phyloP scores from a whole-genome alignment of 2,797 vertebrate genomes.

The Cephalopachus bancanus region DNA sequence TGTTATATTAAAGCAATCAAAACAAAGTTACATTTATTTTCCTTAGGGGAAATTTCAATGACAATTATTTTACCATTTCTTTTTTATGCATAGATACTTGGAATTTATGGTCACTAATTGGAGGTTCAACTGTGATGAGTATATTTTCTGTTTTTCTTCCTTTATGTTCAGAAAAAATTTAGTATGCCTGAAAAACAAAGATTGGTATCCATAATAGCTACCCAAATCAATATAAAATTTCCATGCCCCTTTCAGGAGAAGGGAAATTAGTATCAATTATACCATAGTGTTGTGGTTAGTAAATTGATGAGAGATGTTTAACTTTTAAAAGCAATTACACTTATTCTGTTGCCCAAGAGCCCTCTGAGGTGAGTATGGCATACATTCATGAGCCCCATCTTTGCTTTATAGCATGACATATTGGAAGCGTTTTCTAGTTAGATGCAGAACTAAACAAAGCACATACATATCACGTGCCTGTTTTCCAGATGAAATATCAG shows the following conservation, averaged over 20 bases:
- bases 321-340: not conserved
- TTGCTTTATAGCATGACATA: not conserved
- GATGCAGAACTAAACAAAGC: slow-evolving; percentile 9
- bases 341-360: not conserved
- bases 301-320: not conserved
- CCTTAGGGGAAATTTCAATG: not conserved
- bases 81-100: not conserved
- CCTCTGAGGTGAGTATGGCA: not conserved
- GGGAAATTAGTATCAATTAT: not conserved
- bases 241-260: not conserved
- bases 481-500: slow-evolving; percentile 19
- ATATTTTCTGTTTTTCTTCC: not conserved
- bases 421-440: not conserved
- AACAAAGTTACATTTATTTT: not conserved
- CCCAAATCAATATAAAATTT: not conserved
- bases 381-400: not conserved
- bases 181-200: not conserved
- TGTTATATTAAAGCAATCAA: not conserved
- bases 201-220: not conserved
- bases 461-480: not conserved
- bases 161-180: not conserved
- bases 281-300: not conserved
- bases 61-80: not conserved
- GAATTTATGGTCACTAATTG: not conserved
- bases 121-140: not conserved